Conservation (phyloP, 2,888 invertebrate species). For the Apotomis capreana region DNA sequence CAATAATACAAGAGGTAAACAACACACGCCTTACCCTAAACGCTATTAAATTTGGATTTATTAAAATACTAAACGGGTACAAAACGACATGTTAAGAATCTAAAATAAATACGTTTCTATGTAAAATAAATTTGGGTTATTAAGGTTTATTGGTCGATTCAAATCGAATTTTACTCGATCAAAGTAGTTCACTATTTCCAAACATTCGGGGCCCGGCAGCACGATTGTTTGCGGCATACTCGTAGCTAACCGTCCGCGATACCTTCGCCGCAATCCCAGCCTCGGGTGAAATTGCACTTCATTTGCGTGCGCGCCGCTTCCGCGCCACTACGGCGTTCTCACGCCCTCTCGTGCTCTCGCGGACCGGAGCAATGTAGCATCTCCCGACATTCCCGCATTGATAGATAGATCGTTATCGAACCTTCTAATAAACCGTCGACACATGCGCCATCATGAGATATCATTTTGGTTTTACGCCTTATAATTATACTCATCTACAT, state of each 20-base stretch:
- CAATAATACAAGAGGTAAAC: too few relatives aligned
- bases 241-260: conserved; percentile 54
- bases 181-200: conserved; percentile 4
- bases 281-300: conserved; percentile 73
- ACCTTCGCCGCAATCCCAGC: conserved; percentile 64
- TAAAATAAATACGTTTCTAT: too few relatives aligned
- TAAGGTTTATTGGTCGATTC: neutral
- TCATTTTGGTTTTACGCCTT: conserved; percentile 58
- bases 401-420: conserved; percentile 57
- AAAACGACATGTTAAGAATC: too few relatives aligned
- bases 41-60: too few relatives aligned
- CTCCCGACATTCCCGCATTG: conserved; percentile 50
- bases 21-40: too few relatives aligned
- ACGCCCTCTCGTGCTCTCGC: conserved; percentile 58
- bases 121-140: too few relatives aligned
- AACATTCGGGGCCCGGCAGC: conserved; percentile 8
- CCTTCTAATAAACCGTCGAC: conserved; percentile 58
- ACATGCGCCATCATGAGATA: conserved; percentile 55
- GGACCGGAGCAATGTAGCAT: conserved; percentile 9
- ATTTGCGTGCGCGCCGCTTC: conserved; percentile 71
- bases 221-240: conserved; percentile 33
- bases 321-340: conserved; percentile 63
- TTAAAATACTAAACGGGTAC: too few relatives aligned
- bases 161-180: too few relatives aligned
- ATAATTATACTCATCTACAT: conserved; percentile 58